A percentile compares a stretch with the other conserved stretches of the same genome.
These are phyloP conservation scores for Hexactinellida sp. DNA, from an alignment of 37 sponge, comb jelly and placozoan genomes.

Conservation along the genomic window DNA sequence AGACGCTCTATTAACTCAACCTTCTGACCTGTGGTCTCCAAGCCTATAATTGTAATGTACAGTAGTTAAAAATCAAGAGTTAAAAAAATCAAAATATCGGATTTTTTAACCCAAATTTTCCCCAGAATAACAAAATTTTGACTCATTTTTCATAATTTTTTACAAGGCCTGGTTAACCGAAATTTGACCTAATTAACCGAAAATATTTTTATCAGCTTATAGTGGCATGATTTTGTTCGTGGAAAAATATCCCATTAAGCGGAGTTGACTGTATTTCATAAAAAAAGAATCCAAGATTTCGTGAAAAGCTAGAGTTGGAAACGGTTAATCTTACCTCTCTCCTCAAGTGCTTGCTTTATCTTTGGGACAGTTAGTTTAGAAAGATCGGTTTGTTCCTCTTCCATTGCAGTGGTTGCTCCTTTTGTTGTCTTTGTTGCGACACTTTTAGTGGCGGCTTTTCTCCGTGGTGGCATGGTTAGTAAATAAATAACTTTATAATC, in stretches of 20 bases:
- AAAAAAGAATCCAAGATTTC: no score
- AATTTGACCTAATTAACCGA: no score
- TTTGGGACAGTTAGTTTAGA: neutral
- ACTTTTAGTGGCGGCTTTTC: neutral
- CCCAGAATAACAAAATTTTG: no score
- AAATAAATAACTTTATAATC: no score
- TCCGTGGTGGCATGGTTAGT: neutral
- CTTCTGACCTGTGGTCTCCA: conserved; percentile 56
- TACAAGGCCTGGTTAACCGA: no score
- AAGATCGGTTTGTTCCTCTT: neutral
- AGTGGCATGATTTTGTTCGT: no score
- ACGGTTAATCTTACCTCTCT: neutral
- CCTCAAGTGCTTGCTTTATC: neutral
- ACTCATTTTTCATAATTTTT: no score
- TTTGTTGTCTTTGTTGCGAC: neutral
- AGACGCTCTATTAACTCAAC: conserved; percentile 42
- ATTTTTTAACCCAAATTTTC: neutral
- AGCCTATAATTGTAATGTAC: conserved; percentile 2
- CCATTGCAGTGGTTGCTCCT: neutral
- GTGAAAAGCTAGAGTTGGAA: no score
- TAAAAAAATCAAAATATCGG: neutral
- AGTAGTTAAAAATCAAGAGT: neutral
- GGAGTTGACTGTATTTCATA: no score
- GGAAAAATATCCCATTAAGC: no score
- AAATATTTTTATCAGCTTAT: no score